Evolutionary conservation across 2,797 vertebrate species (phyloP).

Genomic region (Hyperoplus immaculatus): DNA sequence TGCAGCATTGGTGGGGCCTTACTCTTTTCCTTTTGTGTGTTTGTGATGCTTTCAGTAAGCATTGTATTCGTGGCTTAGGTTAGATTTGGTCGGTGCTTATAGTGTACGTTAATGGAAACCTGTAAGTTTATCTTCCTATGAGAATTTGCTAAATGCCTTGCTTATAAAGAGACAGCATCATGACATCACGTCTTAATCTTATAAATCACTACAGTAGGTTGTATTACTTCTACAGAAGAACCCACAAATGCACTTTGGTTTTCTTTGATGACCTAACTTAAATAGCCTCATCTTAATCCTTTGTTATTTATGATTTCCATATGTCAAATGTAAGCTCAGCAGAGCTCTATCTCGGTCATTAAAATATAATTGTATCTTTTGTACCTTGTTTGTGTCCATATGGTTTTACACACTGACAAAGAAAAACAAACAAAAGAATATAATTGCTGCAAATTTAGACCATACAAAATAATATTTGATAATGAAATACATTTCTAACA

Average conservation of each 20-base stretch:
- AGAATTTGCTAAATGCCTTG: neutral
- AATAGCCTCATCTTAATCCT: neutral
- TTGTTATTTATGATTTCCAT: neutral
- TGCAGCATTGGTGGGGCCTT: neutral
- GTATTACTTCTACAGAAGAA: neutral
- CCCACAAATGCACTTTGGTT: neutral
- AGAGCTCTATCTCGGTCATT: neutral
- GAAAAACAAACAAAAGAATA: neutral
- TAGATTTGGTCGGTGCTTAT: too few species aligned
- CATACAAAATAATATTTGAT: neutral
- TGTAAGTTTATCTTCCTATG: conserved; percentile 7
- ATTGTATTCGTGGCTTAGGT: neutral
- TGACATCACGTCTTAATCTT: neutral
- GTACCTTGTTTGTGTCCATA: neutral
- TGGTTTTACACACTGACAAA: neutral
- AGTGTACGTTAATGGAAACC: conserved; percentile 11
- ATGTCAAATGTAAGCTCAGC: neutral
- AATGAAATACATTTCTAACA: conserved; percentile 7
- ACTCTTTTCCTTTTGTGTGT: conserved; percentile 10
- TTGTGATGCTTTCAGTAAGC: conserved; percentile 9
- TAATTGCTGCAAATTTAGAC: neutral
- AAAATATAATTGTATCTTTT: too few species aligned
- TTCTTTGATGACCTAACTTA: neutral
- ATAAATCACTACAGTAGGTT: neutral
- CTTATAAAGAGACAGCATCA: neutral